phyloP scores from a whole-genome alignment of 2,888 invertebrate genomes.

The Ypsolopha scabrella region DNA sequence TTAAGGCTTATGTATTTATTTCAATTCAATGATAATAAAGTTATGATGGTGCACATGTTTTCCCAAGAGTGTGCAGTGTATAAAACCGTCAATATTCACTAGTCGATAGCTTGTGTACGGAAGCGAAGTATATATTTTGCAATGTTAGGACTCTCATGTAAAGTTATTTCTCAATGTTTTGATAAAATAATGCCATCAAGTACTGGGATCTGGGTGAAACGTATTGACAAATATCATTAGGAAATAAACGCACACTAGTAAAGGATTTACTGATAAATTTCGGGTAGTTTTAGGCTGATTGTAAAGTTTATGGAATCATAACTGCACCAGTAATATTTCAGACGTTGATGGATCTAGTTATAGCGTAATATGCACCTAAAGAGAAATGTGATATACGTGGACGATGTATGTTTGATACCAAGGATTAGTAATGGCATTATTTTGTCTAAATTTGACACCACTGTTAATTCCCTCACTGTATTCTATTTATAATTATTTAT shows the following conservation, averaged over 20 bases:
- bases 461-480: constrained; percentile 44
- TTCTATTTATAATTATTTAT: constrained; percentile 33
- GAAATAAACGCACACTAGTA: background rate
- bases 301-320: background rate
- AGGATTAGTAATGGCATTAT: constrained; percentile 33
- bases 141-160: constrained; percentile 21
- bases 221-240: background rate
- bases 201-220: too few species aligned
- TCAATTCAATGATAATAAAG: background rate
- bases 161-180: constrained; percentile 26
- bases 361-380: background rate
- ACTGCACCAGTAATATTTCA: background rate
- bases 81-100: constrained; percentile 24
- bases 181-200: constrained; percentile 48
- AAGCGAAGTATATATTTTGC: constrained; percentile 25
- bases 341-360: background rate
- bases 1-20: too few species aligned
- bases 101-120: constrained; percentile 28
- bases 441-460: constrained; percentile 33
- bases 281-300: background rate
- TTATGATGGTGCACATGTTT: too few species aligned
- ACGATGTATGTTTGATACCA: constrained; percentile 8
- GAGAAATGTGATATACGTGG: background rate
- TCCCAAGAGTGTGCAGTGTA: constrained; percentile 20
- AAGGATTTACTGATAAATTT: background rate